Percentiles rank a stretch among this genome's conserved stretches.
phyloP scores from a whole-genome alignment of 2,888 invertebrate species.

The Calliphora vomitoria region DNA sequence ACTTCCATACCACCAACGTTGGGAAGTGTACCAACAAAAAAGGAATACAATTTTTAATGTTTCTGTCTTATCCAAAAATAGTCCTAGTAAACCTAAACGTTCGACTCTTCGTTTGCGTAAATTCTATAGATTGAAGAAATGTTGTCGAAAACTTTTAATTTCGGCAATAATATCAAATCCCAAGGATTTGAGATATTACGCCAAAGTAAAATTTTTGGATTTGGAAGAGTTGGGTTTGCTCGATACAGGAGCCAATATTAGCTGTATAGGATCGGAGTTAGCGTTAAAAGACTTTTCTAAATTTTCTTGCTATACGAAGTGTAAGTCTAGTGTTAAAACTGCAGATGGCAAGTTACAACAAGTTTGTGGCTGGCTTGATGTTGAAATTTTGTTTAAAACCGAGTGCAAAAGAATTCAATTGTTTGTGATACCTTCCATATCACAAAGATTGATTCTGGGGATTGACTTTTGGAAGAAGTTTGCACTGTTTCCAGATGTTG shows the following conservation, averaged over 20 bases:
- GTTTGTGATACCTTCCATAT: constrained; percentile 1
- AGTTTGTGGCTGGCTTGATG: constrained; percentile 17
- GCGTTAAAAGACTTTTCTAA: neutral
- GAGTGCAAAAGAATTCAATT: neutral
- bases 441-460: neutral
- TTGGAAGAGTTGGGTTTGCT: neutral
- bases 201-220: neutral
- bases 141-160: neutral
- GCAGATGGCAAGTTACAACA: neutral
- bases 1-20: neutral
- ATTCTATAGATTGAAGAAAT: neutral
- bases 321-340: neutral
- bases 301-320: neutral
- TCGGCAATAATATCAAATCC: neutral
- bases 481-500: constrained; percentile 16
- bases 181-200: neutral
- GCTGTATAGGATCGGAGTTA: neutral
- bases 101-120: neutral
- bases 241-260: neutral
- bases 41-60: neutral
- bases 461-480: constrained; percentile 10
- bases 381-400: neutral
- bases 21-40: neutral
- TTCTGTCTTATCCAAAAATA: neutral
- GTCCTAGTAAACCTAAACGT: neutral